Evolutionary conservation across 2,113 vertebrate species (phyloP), one percentile per base, ranked within the genome.

Genomic region (Melanerpes aurifrons): DNA sequence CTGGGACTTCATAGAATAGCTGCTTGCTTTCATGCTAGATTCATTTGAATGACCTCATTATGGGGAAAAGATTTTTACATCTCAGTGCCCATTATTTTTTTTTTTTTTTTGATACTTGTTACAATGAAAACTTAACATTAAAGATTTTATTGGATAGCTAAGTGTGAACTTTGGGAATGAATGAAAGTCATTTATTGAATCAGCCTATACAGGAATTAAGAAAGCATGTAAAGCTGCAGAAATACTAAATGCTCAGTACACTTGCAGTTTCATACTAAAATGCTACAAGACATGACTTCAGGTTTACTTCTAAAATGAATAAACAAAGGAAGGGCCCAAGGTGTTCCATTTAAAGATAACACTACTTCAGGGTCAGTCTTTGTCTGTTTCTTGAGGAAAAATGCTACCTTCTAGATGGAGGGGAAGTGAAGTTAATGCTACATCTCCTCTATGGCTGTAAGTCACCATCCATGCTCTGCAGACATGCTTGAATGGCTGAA

Each of bases 31-130:
- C 88, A 95, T 93, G 92, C 89, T 94, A 96, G 69, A 96, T 96
- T 96, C 96, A 91, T 91, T 93, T 94, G 83, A 96, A 83, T 95
- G 91, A 93, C 91, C 92, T 96, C 93, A 94, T 96, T 96, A 89
- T 32, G 59, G 87, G 96, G 94, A 95, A 94, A 89, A 58, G 78
- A 54, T 67, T 92, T 96, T 96, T 96, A 93, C 96, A 95, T 94
- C 86, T 95, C 87, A 96, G 32, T 94, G 87, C 54, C 90, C 76
- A 91, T 92, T 96, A 89, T 35, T 54, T 61, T 85, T 40, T 86
- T 58, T 40, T 86, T 58, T 35, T 86, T 82, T 54, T 81, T 82
- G 68, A 75, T 91, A 92, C 89, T 89, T 94, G 70, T 87, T 94
- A 79, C 78, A 93, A 63, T 92, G 82, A 95, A 95, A 96, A 96